Evolutionary conservation across 2,797 vertebrate species (phyloP).

Genomic region (Hippopotamyrus pictus): DNA sequence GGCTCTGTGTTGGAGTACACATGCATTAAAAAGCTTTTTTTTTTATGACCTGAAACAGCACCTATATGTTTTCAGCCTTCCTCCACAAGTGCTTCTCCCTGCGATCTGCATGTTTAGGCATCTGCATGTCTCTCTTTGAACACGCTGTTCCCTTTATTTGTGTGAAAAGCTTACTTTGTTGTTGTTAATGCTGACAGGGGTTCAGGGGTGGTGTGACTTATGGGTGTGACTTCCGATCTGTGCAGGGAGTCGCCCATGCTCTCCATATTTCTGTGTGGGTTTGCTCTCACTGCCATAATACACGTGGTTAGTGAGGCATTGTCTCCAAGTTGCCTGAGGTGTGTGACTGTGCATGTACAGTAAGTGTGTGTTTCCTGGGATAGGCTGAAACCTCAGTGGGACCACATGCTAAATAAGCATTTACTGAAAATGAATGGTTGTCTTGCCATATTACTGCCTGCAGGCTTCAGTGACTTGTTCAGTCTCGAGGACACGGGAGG

Average conservation of each 20-base stretch:
- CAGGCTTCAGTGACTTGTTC: background rate
- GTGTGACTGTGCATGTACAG: background rate
- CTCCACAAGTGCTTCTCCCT: background rate
- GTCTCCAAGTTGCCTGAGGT: background rate
- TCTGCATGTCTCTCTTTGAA: background rate
- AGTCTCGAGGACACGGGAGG: background rate
- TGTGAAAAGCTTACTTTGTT: background rate
- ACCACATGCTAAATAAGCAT: background rate
- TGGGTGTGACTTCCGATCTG: background rate
- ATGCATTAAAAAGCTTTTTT: background rate
- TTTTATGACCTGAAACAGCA: background rate
- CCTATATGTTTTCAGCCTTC: background rate
- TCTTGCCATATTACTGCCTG: background rate
- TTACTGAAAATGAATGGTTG: background rate
- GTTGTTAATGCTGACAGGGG: background rate
- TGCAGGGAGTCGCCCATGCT: background rate
- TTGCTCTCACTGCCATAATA: background rate
- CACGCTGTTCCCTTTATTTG: background rate
- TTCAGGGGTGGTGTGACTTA: background rate
- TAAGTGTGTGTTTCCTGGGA: background rate
- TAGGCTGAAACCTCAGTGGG: background rate
- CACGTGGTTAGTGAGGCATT: background rate
- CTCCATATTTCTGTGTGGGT: background rate
- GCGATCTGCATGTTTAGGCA: background rate
- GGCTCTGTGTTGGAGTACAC: background rate